Conservation (phyloP, 2,113 vertebrate species). For the Desmodus rotundus region DNA sequence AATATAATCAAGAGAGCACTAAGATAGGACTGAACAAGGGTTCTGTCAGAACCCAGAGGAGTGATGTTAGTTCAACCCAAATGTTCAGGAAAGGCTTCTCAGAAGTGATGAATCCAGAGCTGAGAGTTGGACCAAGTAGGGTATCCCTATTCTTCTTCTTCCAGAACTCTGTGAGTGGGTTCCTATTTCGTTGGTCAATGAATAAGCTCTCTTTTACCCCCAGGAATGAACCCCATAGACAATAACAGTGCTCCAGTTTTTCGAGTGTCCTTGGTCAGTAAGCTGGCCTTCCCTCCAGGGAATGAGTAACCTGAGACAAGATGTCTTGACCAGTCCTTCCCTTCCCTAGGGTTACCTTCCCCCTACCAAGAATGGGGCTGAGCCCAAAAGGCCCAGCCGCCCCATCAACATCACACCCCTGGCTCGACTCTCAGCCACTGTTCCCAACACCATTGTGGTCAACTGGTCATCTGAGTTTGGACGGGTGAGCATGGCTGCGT, state of each 20-base stretch:
- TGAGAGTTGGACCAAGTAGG: not conserved
- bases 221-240: not conserved
- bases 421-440: slow-evolving; percentile 79
- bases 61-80: not conserved
- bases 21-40: not conserved
- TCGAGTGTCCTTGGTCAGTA: not conserved
- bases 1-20: not conserved
- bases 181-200: not conserved
- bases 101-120: not conserved
- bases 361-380: slow-evolving; percentile 81
- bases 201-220: not conserved
- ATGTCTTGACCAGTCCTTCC: not conserved
- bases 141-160: not conserved
- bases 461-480: slow-evolving; percentile 86
- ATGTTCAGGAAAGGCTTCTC: not conserved
- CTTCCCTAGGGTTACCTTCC: slow-evolving; percentile 81
- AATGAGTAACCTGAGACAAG: not conserved
- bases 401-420: slow-evolving; percentile 83
- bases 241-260: not conserved
- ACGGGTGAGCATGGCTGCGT: slow-evolving; percentile 73
- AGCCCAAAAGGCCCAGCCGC: slow-evolving; percentile 82
- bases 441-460: slow-evolving; percentile 81
- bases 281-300: not conserved
- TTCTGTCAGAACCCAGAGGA: not conserved
- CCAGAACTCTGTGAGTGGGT: not conserved